phyloP scores from a whole-genome alignment of 1,140 invertebrate species.

The Antheraea pernyi region DNA sequence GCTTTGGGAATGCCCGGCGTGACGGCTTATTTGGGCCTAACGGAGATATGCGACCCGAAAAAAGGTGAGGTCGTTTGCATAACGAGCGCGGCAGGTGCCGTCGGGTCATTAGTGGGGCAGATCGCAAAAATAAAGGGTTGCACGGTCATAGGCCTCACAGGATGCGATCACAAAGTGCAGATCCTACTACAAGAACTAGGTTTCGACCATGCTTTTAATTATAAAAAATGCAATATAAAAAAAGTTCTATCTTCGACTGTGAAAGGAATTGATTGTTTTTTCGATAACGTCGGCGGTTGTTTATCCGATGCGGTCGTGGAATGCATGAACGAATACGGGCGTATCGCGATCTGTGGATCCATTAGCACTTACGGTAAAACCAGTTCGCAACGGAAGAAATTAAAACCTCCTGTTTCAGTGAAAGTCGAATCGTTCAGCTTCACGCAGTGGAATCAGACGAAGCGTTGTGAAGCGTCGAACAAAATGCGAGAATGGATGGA shows the following conservation, averaged over 20 bases:
- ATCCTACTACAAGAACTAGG: conserved; percentile 82
- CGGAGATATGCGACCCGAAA: conserved; percentile 83
- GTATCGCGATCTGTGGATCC: conserved; percentile 80
- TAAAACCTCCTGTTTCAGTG: conserved; percentile 52
- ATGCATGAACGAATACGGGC: conserved; percentile 80
- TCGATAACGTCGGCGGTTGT: conserved; percentile 80
- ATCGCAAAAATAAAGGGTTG: conserved; percentile 84
- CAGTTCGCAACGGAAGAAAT: conserved; percentile 31
- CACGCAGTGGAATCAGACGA: conserved; percentile 76
- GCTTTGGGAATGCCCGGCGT: too few relatives aligned
- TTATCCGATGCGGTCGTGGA: conserved; percentile 76
- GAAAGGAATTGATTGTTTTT: conserved; percentile 81
- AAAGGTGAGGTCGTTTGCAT: conserved; percentile 83
- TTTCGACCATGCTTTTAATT: conserved; percentile 85
- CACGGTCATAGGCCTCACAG: conserved; percentile 84
- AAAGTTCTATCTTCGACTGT: conserved; percentile 75
- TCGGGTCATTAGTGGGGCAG: conserved; percentile 85
- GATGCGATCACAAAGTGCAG: conserved; percentile 83
- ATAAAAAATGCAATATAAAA: conserved; percentile 79
- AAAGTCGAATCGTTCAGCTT: conserved; percentile 45
- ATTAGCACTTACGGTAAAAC: conserved; percentile 66
- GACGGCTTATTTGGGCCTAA: too few relatives aligned
- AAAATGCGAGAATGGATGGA: conserved; percentile 71
- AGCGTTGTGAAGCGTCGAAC: conserved; percentile 50
- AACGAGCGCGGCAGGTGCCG: conserved; percentile 81